Conservation (phyloP, 2,888 invertebrate genomes). For the Chloroclystis v-ata region DNA sequence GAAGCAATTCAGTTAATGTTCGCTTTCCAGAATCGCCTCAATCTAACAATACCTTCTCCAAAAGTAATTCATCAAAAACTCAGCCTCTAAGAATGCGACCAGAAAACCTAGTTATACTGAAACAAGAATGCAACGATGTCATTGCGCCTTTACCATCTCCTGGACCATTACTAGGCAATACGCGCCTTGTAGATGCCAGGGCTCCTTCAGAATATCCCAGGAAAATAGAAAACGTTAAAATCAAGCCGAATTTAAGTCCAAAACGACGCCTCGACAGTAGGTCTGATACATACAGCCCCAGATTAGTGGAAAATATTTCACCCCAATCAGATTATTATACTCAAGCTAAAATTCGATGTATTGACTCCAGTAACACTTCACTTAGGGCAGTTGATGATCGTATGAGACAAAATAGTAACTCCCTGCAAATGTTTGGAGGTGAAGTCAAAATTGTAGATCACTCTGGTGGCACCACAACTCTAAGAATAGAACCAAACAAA, state of each 20-base stretch:
- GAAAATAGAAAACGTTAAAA: slow-evolving; percentile 57
- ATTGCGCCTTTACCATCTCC: slow-evolving; percentile 86
- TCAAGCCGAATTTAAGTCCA: slow-evolving; percentile 58
- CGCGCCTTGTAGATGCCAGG: slow-evolving; percentile 84
- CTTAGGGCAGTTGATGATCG: slow-evolving; percentile 78
- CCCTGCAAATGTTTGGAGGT: slow-evolving; percentile 85
- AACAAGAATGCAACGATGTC: slow-evolving; percentile 68
- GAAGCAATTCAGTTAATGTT: slow-evolving; percentile 80
- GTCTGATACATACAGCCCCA: slow-evolving; percentile 62
- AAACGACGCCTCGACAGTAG: slow-evolving; percentile 63
- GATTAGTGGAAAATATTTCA: slow-evolving; percentile 61
- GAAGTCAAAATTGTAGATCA: slow-evolving; percentile 86
- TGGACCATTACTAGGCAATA: slow-evolving; percentile 89
- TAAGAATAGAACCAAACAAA: slow-evolving; percentile 82
- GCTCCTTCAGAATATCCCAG: slow-evolving; percentile 61
- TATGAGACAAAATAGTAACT: slow-evolving; percentile 72
- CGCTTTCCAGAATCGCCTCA: slow-evolving; percentile 74
- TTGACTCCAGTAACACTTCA: slow-evolving; percentile 67
- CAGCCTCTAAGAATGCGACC: slow-evolving; percentile 68
- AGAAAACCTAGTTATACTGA: slow-evolving; percentile 75
- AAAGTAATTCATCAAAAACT: slow-evolving; percentile 52
- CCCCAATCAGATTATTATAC: slow-evolving; percentile 66
- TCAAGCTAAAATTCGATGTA: slow-evolving; percentile 71
- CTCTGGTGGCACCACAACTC: slow-evolving; percentile 82
- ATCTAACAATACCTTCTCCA: slow-evolving; percentile 47